Base-by-base conservation (phyloP, 2,113 vertebrate species). In the Baryphthengus martii region DNA sequence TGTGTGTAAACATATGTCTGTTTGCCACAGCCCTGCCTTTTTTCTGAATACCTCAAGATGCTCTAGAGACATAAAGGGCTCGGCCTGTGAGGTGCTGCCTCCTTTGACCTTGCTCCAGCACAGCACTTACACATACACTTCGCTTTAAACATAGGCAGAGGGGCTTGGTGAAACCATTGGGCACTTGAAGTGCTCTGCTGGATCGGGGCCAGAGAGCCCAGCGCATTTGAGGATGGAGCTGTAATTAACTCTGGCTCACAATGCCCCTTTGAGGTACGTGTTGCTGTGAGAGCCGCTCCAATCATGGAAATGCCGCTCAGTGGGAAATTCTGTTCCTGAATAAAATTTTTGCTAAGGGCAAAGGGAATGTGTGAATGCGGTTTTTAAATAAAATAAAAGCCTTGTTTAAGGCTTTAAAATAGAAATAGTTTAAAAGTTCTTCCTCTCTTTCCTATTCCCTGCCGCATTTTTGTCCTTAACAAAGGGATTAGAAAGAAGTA, bases 341-440 rank as follows among this genome's bases (percentile, higher is more conserved):
- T 10, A 50, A 52, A 52, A 28, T 15, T 83, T 56, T 86, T 66
- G 44, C 52, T 59, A 26, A 70, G 39, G 37, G 37, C 23, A 29
- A 71, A 62, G 25, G 0, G 0, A 73, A 52, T 25, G 17, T 0
- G 0, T 39, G 45, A 77, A 14, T 50, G 17, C 0, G 9, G 40
- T 31, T 24, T 85, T 83, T 33, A 66, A 87, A 68, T 42, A 68
- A 77, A 89, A 70, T 10, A 35, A 72, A 62, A 81, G 9, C 31
- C 28, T 75, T 24, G 9, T 49, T 53, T 12, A 72, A 89, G 68
- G 33, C 23, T 85, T 75, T 76, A 42, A 90, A 79, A 47, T 52
- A 44, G 8, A 76, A 76, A 76, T 73, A 0, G 83, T 59, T 79
- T 56, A 56, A 79, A 82, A 72, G 39, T 31, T 6, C 15, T 88